Evolutionary conservation across 37 sponge, comb jelly and placozoan genomes (phyloP), one percentile per base, ranked within the genome.

Genomic region (Geodia barretti): DNA sequence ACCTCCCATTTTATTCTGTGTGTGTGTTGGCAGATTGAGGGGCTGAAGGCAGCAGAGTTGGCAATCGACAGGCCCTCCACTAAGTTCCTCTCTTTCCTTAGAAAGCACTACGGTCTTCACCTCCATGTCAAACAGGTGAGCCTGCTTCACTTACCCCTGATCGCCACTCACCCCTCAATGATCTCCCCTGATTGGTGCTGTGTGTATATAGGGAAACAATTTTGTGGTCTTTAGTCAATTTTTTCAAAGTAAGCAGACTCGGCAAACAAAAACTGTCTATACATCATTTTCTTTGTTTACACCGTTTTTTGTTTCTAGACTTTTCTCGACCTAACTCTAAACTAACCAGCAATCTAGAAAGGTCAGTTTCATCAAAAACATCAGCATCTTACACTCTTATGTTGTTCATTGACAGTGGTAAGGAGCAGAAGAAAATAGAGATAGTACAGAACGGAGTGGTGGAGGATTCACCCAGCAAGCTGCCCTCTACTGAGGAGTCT

Each of bases 41-140:
- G 38, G 35, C 31, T 80, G 41, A 62, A 41, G 40, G 85, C 96
- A 33, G 77, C 73, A 68, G 77, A 90, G 60, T 32, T 98, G 20
- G 96, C 96, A 39, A 95, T 95, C 43, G 98, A 98, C 79, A 74
- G 96, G 68, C 98, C 98, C 5, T 98, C 98, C 32, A 61, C 77
- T 9, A 98, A 98, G 73, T 91, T 92, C 29, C 78, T 98, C 5
- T 69, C 60, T 11, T 98, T 98, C 41, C 78, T 96, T 35, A 85
- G 79, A 72, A 95, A 89, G 69, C 94, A 93, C 32, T 98, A 96
- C 72, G 47, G 83, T 17, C 83, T 98, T 1, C 63, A 54, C 0
- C 81, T 92, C 23, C 60, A 72, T 60, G 60, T 91, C 1, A 88
- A 76, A 30, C 94, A 97, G 94, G 97, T 94, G 24, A 37, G 86